Evolutionary conservation across 35 echinoderm and acorn worm genomes (phyloP).

Genomic region (Amphiura filiformis): DNA sequence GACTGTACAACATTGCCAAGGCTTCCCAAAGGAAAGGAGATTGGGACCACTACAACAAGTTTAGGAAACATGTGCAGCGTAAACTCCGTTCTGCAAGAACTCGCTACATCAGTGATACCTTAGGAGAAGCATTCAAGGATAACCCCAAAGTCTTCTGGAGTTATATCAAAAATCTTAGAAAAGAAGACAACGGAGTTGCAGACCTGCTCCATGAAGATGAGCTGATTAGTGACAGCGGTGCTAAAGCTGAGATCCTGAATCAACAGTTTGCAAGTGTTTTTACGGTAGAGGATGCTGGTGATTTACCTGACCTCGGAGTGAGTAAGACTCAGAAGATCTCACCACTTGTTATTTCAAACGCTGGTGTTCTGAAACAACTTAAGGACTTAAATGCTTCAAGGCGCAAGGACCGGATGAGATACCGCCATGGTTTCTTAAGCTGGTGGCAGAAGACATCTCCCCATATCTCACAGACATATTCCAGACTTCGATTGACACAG

Average conservation of each 20-base stretch:
- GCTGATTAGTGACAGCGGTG: slow-evolving; percentile 23
- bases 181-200: slow-evolving; percentile 28
- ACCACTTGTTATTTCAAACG: slow-evolving; percentile 15
- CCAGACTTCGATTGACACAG: slow-evolving; percentile 3
- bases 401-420: slow-evolving; percentile 36
- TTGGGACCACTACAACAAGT: background rate
- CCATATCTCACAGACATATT: background rate
- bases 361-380: background rate
- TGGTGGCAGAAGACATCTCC: background rate
- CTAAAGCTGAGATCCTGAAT: slow-evolving; percentile 32
- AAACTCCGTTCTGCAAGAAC: background rate
- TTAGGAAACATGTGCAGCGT: background rate
- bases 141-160: slow-evolving; percentile 41
- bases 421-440: slow-evolving; percentile 33
- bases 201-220: background rate
- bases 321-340: slow-evolving; percentile 4
- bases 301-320: slow-evolving; percentile 4
- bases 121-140: background rate
- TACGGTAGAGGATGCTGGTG: background rate
- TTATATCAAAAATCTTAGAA: slow-evolving; percentile 19
- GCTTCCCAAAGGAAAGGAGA: background rate
- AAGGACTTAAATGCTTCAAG: slow-evolving; percentile 23
- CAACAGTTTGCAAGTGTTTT: slow-evolving; percentile 42
- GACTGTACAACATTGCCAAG: slow-evolving; percentile 14
- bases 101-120: background rate